Evolutionary conservation across 1,140 invertebrate species (phyloP), one percentile per base, ranked within the genome.

Genomic region (Trichonephila clavipes): DNA sequence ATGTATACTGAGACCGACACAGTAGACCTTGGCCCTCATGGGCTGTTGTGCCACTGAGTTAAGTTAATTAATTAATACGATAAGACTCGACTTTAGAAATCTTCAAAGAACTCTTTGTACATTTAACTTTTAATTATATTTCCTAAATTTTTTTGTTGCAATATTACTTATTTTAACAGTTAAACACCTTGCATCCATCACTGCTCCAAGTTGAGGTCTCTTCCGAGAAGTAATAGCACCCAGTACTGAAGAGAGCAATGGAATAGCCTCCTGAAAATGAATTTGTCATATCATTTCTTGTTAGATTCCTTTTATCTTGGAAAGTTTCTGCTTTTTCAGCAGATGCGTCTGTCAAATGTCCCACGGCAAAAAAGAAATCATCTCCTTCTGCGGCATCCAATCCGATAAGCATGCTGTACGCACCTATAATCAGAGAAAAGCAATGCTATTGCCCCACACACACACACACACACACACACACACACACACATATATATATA

Each of bases 161-260:
- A 12, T 51, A 51, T 51, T 51, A 51, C 2, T 51, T 51, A 51
- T 10, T 7, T 10, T 7, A 51, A 51, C 0, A 51, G 51, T 51
- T 51, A 10, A 28, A 34, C 24, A 94, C 94, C 82, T 94, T 72
- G 64, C 94, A 94, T 21, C 89, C 94, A 64, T 86, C 82, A 21
- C 82, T 24, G 51, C 66, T 94, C 94, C 94, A 94, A 1, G 64
- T 19, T 58, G 81, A 87, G 7, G n/a, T 91, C 24, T 94, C 83
- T 69, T 93, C 92, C 0, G 92, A 93, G 81, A 88, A 94, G 51
- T 64, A 94, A n/a, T 91, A 92, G 44, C 94, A 94, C 1, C 89
- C 94, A 51, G 94, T 91, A n/a, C 66, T 91, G 44, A 64, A 94
- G 16, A 94, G 59, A 0, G 21, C 88, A 58, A 94, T 94, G 6